Conservation (phyloP, 2,113 vertebrate species). For the Madoqua kirkii region DNA sequence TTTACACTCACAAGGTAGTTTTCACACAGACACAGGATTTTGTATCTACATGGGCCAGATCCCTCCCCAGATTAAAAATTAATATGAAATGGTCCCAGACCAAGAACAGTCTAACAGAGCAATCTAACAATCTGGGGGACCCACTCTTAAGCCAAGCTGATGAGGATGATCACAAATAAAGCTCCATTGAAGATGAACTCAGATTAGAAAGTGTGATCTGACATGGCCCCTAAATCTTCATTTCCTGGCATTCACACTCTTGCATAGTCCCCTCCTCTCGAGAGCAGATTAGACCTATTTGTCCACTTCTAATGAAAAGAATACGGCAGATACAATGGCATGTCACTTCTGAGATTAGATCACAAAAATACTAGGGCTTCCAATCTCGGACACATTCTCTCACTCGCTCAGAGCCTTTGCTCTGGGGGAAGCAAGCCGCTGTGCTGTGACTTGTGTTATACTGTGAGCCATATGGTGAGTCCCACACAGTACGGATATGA, state of each 20-base stretch:
- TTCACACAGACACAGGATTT: not conserved
- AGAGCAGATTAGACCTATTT: not conserved
- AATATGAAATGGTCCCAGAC: not conserved
- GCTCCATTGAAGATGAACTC: not conserved
- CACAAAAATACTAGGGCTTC: not conserved
- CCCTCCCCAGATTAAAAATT: conserved; percentile 17
- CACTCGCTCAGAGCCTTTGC: not conserved
- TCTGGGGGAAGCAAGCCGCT: not conserved
- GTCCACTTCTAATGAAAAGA: not conserved
- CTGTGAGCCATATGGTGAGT: not conserved
- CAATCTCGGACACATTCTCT: not conserved
- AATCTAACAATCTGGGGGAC: not conserved
- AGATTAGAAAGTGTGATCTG: not conserved
- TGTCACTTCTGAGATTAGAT: not conserved
- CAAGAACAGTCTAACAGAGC: not conserved
- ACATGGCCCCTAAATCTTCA: not conserved
- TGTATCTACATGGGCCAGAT: not conserved
- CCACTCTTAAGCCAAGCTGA: not conserved
- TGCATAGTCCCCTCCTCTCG: not conserved
- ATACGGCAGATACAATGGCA: not conserved
- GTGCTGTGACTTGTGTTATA: not conserved
- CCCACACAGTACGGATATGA: not conserved
- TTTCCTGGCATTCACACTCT: not conserved
- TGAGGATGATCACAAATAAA: not conserved
- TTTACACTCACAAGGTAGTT: not conserved